Evolutionary conservation across 2,888 invertebrate species (phyloP).

Genomic region (Pachliopta kotzebuea): DNA sequence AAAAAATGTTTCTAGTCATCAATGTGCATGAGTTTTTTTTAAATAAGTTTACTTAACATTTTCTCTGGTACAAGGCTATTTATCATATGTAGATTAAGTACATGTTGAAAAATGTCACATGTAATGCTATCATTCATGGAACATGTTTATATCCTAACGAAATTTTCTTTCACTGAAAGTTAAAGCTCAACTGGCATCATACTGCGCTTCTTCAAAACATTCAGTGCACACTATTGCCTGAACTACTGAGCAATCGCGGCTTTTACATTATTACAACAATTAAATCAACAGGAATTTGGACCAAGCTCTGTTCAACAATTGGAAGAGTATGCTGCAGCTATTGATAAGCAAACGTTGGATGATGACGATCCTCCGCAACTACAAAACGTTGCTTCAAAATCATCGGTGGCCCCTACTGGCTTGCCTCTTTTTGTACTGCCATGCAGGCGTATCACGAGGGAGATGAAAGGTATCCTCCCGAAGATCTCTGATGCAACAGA

Average conservation of each 20-base stretch:
- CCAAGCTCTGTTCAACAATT: slow-evolving; percentile 35
- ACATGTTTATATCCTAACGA: too few relatives aligned
- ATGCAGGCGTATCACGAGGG: slow-evolving; percentile 29
- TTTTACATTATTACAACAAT: slow-evolving; percentile 7
- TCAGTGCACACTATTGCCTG: too few relatives aligned
- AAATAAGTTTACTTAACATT: too few relatives aligned
- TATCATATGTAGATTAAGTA: too few relatives aligned
- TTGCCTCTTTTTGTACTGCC: slow-evolving; percentile 32
- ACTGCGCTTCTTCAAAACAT: too few relatives aligned
- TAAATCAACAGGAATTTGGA: slow-evolving; percentile 40
- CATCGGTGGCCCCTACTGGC: slow-evolving; percentile 10
- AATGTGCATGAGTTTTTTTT: too few relatives aligned
- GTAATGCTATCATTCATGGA: too few relatives aligned
- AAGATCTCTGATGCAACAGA: slow-evolving; percentile 5
- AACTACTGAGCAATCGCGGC: too few relatives aligned
- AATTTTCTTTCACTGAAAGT: too few relatives aligned
- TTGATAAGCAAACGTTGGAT: slow-evolving; percentile 11
- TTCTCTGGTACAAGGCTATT: too few relatives aligned
- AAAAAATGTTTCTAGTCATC: background rate
- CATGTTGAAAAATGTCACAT: too few relatives aligned
- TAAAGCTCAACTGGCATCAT: too few relatives aligned
- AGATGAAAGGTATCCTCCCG: slow-evolving; percentile 31
- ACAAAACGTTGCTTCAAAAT: slow-evolving; percentile 20
- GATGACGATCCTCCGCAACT: slow-evolving; percentile 11
- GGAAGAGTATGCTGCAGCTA: slow-evolving; percentile 16